Base-by-base conservation (phyloP, 1,140 invertebrate species). In the Thrips palmi region DNA sequence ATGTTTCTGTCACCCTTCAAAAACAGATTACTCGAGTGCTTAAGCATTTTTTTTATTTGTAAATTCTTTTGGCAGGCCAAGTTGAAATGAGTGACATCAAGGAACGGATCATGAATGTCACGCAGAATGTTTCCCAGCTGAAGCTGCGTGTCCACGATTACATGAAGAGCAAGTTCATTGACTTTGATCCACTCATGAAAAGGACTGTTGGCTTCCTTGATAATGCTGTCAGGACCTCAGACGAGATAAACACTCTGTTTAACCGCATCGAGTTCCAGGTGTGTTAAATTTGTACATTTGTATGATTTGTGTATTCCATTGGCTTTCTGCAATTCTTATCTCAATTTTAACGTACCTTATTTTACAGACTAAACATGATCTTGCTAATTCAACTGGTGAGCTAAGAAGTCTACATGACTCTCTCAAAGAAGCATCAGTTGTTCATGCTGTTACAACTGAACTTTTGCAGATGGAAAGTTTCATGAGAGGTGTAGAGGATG, bases 1-100 rank as follows among this genome's bases (percentile, higher is more conserved):
- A n/a, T n/a, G n/a, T n/a, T n/a, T n/a, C n/a, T n/a, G n/a, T n/a
- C n/a, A n/a, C n/a, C n/a, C n/a, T n/a, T n/a, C n/a, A n/a, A n/a
- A n/a, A n/a, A n/a, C n/a, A n/a, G n/a, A n/a, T n/a, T n/a, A n/a
- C n/a, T n/a, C n/a, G n/a, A n/a, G n/a, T n/a, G n/a, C n/a, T n/a
- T n/a, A n/a, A n/a, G n/a, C n/a, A n/a, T n/a, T n/a, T n/a, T n/a
- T n/a, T 46, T 48, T 31, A 22, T 48, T 2, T 30, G 35, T 14
- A 27, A 25, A 24, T 15, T n/a, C n/a, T 19, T 48, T 31, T 31
- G 12, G 4, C 29, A 31, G 29, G 29, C 5, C 12, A 31, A 31
- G 18, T 31, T 31, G 29, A 31, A n/a, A 31, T 31, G 29, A 17
- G 18, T 31, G 29, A 31, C 6, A 14, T 31, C 6, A 4, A 12